These are phyloP conservation scores for Alligator mississippiensis DNA, from an alignment of 2,113 vertebrate species.

Conservation along the genomic window DNA sequence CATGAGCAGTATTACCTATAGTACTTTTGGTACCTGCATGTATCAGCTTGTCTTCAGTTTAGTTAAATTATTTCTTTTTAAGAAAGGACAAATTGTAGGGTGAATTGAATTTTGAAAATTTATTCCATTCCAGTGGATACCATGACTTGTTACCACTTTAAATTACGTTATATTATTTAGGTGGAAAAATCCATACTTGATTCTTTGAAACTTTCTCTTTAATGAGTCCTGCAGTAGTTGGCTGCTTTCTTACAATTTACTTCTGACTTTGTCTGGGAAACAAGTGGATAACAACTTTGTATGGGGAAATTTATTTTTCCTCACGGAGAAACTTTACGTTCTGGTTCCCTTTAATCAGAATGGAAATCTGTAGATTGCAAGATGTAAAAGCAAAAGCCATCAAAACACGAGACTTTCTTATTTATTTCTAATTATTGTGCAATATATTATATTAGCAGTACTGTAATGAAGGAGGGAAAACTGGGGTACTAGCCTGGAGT, in stretches of 20 bases:
- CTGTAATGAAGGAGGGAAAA: neutral
- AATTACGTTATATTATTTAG: neutral
- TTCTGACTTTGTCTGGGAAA: neutral
- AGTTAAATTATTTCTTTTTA: neutral
- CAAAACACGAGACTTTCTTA: neutral
- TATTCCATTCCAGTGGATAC: too few species aligned
- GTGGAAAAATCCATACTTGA: neutral
- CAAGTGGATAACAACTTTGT: neutral
- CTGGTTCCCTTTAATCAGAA: neutral
- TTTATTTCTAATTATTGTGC: neutral
- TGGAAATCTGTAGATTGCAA: neutral
- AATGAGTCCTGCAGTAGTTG: neutral
- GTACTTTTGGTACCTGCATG: neutral
- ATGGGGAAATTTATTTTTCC: neutral
- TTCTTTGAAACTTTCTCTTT: neutral
- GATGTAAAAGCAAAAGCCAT: neutral
- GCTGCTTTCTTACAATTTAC: neutral
- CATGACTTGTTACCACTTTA: neutral
- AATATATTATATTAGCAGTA: neutral
- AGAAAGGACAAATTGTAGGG: neutral
- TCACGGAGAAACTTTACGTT: neutral
- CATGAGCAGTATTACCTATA: fast-evolving
- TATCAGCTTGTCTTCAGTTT: neutral
- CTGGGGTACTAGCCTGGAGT: too few species aligned
- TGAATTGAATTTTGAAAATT: neutral